Evolutionary conservation across 2,797 vertebrate genomes (phyloP).

Genomic region (Malacoraja senta): DNA sequence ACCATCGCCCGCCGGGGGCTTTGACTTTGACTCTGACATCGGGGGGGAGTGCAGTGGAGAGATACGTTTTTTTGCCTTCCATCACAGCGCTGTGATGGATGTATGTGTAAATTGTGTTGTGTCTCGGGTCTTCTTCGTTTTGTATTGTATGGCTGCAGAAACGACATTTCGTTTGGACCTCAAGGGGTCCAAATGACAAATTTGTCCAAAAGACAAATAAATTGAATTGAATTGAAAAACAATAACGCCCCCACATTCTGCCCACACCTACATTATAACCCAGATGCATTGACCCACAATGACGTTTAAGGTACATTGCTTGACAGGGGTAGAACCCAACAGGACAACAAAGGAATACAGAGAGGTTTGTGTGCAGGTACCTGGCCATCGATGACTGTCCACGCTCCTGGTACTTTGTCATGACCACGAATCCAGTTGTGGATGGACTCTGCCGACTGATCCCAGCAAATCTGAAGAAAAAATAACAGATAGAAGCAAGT

Average conservation of each 20-base stretch:
- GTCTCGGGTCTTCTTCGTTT: no score
- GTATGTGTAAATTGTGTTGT: no score
- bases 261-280: not conserved
- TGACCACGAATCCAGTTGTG: constrained; percentile 96
- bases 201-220: no score
- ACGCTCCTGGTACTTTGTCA: constrained; percentile 93
- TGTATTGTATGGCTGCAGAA: no score
- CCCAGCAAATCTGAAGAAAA: constrained; percentile 68
- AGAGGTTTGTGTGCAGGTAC: constrained; percentile 50
- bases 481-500: not conserved
- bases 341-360: not conserved
- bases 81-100: no score
- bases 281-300: not conserved
- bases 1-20: no score
- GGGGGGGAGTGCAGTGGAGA: no score
- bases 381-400: constrained; percentile 74
- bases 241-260: not conserved
- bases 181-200: no score
- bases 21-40: no score
- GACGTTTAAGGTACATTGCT: not conserved
- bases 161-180: no score
- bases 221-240: no score
- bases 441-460: constrained; percentile 72
- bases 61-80: no score
- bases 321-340: not conserved